Evolutionary conservation across 2,797 vertebrate species (phyloP), one percentile per base, ranked within the genome.

Genomic region (Carapus acus): DNA sequence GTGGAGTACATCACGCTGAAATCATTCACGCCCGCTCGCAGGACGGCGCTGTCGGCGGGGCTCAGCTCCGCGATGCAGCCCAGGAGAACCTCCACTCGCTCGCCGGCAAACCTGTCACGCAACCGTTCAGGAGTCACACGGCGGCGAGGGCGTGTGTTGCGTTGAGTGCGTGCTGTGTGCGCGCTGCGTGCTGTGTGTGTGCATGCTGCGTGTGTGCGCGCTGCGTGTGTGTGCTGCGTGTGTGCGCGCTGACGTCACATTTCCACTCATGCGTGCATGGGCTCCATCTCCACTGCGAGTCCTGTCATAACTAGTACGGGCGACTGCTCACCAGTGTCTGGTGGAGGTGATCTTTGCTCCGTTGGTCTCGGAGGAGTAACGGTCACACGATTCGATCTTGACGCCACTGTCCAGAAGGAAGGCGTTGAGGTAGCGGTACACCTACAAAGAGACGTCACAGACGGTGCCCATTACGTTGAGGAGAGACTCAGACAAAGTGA

Each of bases 1-100:
- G 93, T 96, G 1, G 94, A 96, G 79, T 96, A 96, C 93, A 95
- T 96, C 57, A 96, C 90, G 45, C 94, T 96, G 85, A 96, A 96
- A 80, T 96, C 93, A 0, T 96, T 96, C 60, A 94, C 90, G 0
- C 94, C 94, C 0, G 90, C 83, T 49, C 89, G 74, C 38, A 96
- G 86, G 49, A 95, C 88, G 1, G 86, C 83, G 29, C 92, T 88
- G 29, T 96, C 92, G 0, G 86, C 79, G 3, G 91, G 89, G 21
- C 89, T 92, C 58, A 96, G 86, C 80, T 96, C 94, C 0, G 94
- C 92, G 2, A 94, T 88, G 78, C 93, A 96, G 49, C 94, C 94
- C 66, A 93, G 88, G 64, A 96, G 84, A 47, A 96, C 87, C 71
- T 94, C 92, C 75, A 96, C 83, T 2, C 92, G 90, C 54, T 96